phyloP scores from a whole-genome alignment of 2,888 invertebrate genomes.

The Cabera pusaria region DNA sequence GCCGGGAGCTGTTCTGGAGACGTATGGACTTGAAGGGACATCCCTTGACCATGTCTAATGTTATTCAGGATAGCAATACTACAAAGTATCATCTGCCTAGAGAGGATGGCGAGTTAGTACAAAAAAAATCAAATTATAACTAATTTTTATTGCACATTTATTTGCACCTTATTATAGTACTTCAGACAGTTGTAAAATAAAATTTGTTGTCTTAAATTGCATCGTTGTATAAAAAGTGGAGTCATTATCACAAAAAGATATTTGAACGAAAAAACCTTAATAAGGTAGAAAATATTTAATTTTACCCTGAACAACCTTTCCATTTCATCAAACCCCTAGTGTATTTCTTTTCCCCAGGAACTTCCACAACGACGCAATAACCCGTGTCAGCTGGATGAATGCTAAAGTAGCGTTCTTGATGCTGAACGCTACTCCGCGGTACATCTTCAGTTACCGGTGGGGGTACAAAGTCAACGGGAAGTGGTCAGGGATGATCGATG shows the following conservation, averaged over 20 bases:
- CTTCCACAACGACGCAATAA: slow-evolving; percentile 49
- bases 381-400: slow-evolving; percentile 58
- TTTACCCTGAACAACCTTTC: too few relatives aligned
- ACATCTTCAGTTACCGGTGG: slow-evolving; percentile 58
- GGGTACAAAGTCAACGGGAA: slow-evolving; percentile 59
- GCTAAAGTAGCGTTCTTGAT: slow-evolving; percentile 53
- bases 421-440: slow-evolving; percentile 61
- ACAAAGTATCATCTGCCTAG: slow-evolving; percentile 51
- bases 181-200: too few relatives aligned
- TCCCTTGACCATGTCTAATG: slow-evolving; percentile 60
- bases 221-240: too few relatives aligned
- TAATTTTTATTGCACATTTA: too few relatives aligned
- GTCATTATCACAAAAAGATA: too few relatives aligned
- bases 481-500: slow-evolving; percentile 66
- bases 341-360: too few relatives aligned
- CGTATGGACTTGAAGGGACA: slow-evolving; percentile 58
- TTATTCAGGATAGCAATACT: slow-evolving; percentile 62
- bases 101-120: slow-evolving; percentile 60
- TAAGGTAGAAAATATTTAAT: too few relatives aligned
- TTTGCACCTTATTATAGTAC: too few relatives aligned
- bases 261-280: too few relatives aligned
- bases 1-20: slow-evolving; percentile 53
- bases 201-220: too few relatives aligned
- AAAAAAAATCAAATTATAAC: too few relatives aligned
- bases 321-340: too few relatives aligned